Percentiles rank a stretch among this genome's conserved stretches.
phyloP scores from a whole-genome alignment of 1,140 invertebrate genomes.

The Drosophila miranda region DNA sequence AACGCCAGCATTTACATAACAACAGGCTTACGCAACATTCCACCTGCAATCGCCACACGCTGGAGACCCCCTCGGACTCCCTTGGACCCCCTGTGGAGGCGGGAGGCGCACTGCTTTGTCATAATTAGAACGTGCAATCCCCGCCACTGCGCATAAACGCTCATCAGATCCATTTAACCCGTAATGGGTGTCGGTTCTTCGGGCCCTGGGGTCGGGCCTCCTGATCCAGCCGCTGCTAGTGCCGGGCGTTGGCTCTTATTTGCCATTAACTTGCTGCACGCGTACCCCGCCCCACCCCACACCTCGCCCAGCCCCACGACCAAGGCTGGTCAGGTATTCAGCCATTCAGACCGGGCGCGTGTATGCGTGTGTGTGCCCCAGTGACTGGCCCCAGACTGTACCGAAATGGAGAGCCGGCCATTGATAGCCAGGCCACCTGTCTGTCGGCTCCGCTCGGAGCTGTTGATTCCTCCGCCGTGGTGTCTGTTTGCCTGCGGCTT shows the following conservation, averaged over 20 bases:
- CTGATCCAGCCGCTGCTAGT: conserved; percentile 13
- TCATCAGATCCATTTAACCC: conserved; percentile 77
- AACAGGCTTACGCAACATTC: conserved; percentile 18
- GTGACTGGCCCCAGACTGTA: conserved; percentile 21
- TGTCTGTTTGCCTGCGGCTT: conserved; percentile 45
- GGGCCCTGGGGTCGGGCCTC: conserved; percentile 34
- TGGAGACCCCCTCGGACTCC: background rate
- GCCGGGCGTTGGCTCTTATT: conserved; percentile 58
- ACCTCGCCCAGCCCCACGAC: too few species aligned
- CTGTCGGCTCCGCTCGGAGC: conserved; percentile 9
- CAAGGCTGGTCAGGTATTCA: too few species aligned
- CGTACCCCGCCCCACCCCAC: conserved; percentile 8
- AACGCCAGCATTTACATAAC: conserved; percentile 44
- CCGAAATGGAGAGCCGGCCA: conserved; percentile 40
- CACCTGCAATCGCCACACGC: conserved; percentile 15
- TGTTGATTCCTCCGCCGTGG: background rate
- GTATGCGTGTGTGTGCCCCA: conserved; percentile 6
- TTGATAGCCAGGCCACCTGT: conserved; percentile 53
- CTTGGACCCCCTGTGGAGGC: too few species aligned
- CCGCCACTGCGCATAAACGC: conserved; percentile 62
- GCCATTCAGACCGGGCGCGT: too few species aligned
- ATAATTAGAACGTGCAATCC: conserved; percentile 61
- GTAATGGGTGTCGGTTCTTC: conserved; percentile 51
- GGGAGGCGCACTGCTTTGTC: conserved; percentile 31
- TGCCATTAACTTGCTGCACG: conserved; percentile 66